Conservation (phyloP, 2,888 invertebrate species). For the Ashinkailepas kermadecensis region DNA sequence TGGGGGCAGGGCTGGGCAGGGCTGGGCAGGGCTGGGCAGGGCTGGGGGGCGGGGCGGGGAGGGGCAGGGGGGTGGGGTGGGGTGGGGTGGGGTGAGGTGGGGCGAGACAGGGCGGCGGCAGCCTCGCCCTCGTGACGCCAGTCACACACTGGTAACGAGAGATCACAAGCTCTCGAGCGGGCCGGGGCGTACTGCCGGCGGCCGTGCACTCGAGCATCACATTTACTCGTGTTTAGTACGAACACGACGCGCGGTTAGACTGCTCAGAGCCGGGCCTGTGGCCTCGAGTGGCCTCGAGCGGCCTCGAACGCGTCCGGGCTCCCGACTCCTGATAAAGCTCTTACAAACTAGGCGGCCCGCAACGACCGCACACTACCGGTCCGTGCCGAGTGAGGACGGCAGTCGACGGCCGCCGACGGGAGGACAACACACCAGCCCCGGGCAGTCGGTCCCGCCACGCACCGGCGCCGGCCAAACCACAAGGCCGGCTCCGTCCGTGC, state of each 20-base stretch:
- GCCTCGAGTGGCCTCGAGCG: too few relatives aligned
- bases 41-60: neutral
- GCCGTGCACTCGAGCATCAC: neutral
- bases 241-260: neutral
- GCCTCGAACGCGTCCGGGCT: too few relatives aligned
- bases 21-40: too few relatives aligned
- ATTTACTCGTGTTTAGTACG: neutral
- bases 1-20: too few relatives aligned
- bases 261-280: too few relatives aligned
- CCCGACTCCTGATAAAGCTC: neutral
- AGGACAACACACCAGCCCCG: neutral
- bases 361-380: neutral
- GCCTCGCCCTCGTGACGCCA: too few relatives aligned
- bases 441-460: neutral
- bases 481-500: neutral
- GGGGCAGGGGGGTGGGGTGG: neutral
- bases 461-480: neutral
- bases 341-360: constrained; percentile 6
- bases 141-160: too few relatives aligned
- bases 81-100: neutral
- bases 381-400: neutral
- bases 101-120: neutral
- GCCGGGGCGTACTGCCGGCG: neutral
- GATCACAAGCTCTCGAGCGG: too few relatives aligned
- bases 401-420: too few relatives aligned